phyloP scores from a whole-genome alignment of 2,888 invertebrate species.

The Heliconius charithonia region DNA sequence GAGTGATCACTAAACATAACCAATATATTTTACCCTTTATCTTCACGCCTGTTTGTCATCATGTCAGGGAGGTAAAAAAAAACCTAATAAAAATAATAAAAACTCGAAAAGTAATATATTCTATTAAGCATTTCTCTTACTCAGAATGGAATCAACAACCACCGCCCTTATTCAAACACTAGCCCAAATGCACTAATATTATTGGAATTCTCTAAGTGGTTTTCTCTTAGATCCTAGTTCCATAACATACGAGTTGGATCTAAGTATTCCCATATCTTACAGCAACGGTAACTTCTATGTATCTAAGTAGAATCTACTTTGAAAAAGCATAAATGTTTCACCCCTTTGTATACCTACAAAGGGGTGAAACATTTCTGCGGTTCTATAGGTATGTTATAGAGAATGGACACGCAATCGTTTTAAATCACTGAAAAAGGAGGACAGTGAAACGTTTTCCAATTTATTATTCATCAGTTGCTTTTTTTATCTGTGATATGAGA shows the following conservation, averaged over 20 bases:
- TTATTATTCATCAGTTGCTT: background rate
- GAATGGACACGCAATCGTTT: constrained; percentile 34
- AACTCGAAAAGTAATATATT: background rate
- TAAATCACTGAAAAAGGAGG: background rate
- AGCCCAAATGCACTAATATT: background rate
- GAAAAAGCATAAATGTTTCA: constrained; percentile 44
- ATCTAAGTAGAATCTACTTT: constrained; percentile 37
- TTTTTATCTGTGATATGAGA: background rate
- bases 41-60: no score
- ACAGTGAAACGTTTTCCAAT: background rate
- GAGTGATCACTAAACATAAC: no score
- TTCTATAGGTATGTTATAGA: constrained; percentile 20
- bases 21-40: no score
- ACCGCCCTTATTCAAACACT: background rate
- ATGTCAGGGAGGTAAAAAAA: no score
- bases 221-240: constrained; percentile 10
- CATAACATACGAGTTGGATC: constrained; percentile 8
- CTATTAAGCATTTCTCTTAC: background rate
- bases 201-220: background rate
- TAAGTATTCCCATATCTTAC: constrained; percentile 20
- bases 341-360: constrained; percentile 51
- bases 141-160: background rate
- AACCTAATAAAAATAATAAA: no score
- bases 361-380: constrained; percentile 48
- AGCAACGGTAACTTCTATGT: constrained; percentile 22